Percentiles rank a stretch among this genome's conserved stretches.
phyloP scores from a whole-genome alignment of 2,113 vertebrate species.

The Todiramphus saurophagus region DNA sequence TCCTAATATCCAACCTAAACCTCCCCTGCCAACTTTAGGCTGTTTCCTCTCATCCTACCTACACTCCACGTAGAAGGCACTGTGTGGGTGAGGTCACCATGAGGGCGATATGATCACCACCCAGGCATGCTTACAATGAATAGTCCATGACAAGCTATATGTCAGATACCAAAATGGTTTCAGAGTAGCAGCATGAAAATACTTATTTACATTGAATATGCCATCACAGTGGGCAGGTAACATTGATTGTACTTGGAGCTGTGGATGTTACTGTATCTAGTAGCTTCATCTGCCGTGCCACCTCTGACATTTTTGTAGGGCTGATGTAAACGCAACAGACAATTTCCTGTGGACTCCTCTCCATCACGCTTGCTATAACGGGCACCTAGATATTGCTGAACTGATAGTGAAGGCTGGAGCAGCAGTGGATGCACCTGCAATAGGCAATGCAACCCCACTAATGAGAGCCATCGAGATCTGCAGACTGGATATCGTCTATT shows the following conservation, averaged over 20 bases:
- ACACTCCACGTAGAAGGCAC: not conserved
- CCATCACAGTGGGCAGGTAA: not conserved
- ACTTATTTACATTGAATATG: not conserved
- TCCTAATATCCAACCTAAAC: not conserved
- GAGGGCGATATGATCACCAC: not conserved
- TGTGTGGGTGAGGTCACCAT: not conserved
- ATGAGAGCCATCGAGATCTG: constrained; percentile 89
- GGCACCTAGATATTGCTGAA: constrained; percentile 82
- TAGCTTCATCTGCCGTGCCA: not conserved
- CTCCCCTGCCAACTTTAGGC: not conserved
- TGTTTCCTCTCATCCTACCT: not conserved
- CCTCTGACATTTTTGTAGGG: constrained; percentile 67
- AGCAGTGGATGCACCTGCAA: constrained; percentile 72
- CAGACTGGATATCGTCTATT: constrained; percentile 83
- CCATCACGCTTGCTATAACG: constrained; percentile 90
- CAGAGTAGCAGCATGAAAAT: not conserved
- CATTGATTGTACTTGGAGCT: not conserved
- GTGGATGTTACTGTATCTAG: not conserved
- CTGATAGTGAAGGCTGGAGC: constrained; percentile 85
- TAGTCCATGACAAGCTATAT: not conserved
- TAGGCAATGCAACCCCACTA: constrained; percentile 86
- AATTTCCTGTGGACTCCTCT: constrained; percentile 94
- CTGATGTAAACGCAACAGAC: constrained; percentile 81
- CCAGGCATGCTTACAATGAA: not conserved
- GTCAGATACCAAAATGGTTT: not conserved